Base-by-base conservation (phyloP, 1,140 invertebrate genomes). In the Caenorhabditis tropicalis region DNA sequence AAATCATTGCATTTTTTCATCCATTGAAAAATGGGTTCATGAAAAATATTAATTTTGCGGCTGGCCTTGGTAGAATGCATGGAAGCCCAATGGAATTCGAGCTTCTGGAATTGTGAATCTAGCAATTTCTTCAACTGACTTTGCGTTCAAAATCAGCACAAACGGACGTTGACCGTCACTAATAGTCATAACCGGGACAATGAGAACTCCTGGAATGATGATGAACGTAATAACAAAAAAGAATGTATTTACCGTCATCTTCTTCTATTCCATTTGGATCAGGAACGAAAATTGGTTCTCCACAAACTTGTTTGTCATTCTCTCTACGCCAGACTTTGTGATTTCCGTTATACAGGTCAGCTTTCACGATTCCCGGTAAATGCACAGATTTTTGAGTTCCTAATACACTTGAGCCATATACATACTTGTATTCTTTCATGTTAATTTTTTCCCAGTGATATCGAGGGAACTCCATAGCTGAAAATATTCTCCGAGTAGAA, bases 211-310 rank as follows among this genome's bases (percentile, higher is more conserved):
- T 81, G 48, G 12, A 81, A 58, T 29, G 15, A 48, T 29, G 43
- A 29, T n/a, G n/a, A n/a, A n/a, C n/a, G n/a, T n/a, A n/a, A n/a
- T n/a, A n/a, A n/a, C n/a, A n/a, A n/a, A n/a, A n/a, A n/a, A n/a
- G n/a, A n/a, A n/a, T n/a, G n/a, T n/a, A n/a, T n/a, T n/a, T 81
- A 85, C 90, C 90, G 43, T 91, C 90, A 86, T 91, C 90, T 82
- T 91, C 90, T 21, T 80, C 82, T 10, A 79, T 82, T 0, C 86
- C 87, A 29, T 88, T 84, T 16, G 90, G 90, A 86, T 88, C 86
- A 15, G 86, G 85, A 9, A 91, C 82, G 70, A 91, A 91, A 12
- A 87, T 84, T 0, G 90, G 90, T 81, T 91, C 90, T 12, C 87
- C 89, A n/a, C 85, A 81, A 24, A 88, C 83, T 49, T 88, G 85